Conservation (phyloP, 37 sponge, comb jelly and placozoan genomes). For the Oscarella lobularis region DNA sequence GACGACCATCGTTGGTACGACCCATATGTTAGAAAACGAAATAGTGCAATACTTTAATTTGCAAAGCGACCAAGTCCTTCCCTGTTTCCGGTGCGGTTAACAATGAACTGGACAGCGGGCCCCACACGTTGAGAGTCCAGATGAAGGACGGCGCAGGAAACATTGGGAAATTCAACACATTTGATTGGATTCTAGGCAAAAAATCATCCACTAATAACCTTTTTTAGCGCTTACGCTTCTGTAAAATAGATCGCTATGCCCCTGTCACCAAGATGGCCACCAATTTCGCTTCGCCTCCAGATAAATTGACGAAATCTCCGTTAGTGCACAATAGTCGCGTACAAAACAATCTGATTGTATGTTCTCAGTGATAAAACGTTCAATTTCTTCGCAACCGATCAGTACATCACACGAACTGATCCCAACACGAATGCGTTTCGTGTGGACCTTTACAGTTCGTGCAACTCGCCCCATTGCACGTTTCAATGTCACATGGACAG, state of each 20-base stretch:
- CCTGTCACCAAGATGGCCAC: background rate
- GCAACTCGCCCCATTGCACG: background rate
- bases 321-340: background rate
- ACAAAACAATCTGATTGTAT: background rate
- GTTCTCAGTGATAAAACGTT: background rate
- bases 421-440: background rate
- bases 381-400: background rate
- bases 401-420: background rate
- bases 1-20: background rate
- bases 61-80: background rate
- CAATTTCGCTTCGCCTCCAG: constrained; percentile 1
- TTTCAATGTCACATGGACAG: background rate
- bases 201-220: background rate
- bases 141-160: background rate
- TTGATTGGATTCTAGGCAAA: background rate
- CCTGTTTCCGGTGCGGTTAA: background rate
- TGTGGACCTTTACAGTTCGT: background rate
- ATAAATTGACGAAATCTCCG: background rate
- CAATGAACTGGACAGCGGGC: background rate
- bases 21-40: background rate
- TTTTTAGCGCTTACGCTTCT: background rate
- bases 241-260: background rate
- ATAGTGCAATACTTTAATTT: no score
- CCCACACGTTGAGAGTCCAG: background rate
- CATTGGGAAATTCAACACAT: background rate